A percentile compares a stretch with the other conserved stretches of the same genome.
phyloP scores from a whole-genome alignment of 92 coral and sea anemone species.

The Bergia puertoricense region DNA sequence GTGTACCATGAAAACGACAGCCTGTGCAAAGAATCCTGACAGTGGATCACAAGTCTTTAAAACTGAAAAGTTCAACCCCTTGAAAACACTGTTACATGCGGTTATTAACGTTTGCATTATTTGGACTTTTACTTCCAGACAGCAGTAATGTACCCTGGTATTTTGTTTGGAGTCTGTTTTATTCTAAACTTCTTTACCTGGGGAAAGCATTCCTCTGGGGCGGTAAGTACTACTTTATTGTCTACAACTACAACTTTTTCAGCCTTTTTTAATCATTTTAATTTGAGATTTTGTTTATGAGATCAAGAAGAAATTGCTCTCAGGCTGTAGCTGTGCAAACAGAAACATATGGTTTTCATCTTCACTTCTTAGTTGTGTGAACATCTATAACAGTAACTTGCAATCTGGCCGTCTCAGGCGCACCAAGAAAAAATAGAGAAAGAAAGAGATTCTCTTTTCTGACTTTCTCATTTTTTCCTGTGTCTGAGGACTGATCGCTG shows the following conservation, averaged over 20 bases:
- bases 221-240: conserved; percentile 59
- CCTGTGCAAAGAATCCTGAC: background rate
- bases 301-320: background rate
- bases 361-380: background rate
- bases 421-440: too few species aligned
- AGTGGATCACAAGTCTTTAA: background rate
- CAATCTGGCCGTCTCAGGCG: too few species aligned
- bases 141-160: conserved; percentile 88
- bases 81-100: background rate
- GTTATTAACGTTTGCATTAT: background rate
- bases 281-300: background rate
- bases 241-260: background rate
- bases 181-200: conserved; percentile 94
- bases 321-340: background rate
- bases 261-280: background rate
- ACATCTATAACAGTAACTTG: too few species aligned
- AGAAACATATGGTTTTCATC: background rate
- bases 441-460: too few species aligned
- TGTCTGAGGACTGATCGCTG: too few species aligned
- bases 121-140: conserved; percentile 58
- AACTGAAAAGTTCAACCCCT: background rate
- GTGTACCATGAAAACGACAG: too few species aligned
- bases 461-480: too few species aligned
- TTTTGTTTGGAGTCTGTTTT: conserved; percentile 76
- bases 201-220: conserved; percentile 99